A percentile compares a stretch with the other conserved stretches of the same genome.
These are phyloP conservation scores for Amphiprion clarkii DNA, from an alignment of 2,797 vertebrate species.

Conservation along the genomic window DNA sequence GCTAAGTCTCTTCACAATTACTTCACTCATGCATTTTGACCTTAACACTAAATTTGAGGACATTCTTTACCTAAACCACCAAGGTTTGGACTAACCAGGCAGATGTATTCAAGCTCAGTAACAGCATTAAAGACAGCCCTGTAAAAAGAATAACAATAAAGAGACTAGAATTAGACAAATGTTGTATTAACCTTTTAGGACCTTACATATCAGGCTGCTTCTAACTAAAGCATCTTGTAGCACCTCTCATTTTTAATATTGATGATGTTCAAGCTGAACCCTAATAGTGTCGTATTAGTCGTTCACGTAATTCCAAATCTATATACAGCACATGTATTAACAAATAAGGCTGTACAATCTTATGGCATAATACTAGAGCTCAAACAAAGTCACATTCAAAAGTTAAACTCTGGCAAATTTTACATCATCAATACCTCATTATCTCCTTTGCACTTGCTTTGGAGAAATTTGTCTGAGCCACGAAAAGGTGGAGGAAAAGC, in stretches of 20 bases:
- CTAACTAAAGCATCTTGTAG: not conserved
- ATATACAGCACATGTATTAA: not conserved
- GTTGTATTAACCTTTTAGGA: too few species aligned
- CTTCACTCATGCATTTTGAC: not conserved
- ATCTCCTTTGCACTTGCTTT: slow-evolving; percentile 86
- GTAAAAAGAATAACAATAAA: not conserved
- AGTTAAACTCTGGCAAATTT: not conserved
- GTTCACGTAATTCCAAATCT: not conserved
- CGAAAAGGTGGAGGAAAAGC: slow-evolving; percentile 93
- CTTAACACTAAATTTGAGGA: accelerated
- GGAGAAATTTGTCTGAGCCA: slow-evolving; percentile 82
- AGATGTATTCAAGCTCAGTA: slow-evolving; percentile 90
- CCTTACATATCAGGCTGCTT: not conserved
- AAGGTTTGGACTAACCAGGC: slow-evolving; percentile 84
- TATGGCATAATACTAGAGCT: not conserved
- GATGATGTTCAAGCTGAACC: not conserved
- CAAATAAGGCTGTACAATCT: not conserved
- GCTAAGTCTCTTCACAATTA: not conserved
- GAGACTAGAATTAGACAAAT: not conserved
- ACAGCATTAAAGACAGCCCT: slow-evolving; percentile 89
- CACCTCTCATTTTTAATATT: not conserved
- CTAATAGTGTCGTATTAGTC: not conserved
- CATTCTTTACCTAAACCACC: slow-evolving; percentile 85
- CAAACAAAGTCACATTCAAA: not conserved
- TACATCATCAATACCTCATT: slow-evolving; percentile 83